Evolutionary conservation across 1,140 invertebrate genomes (phyloP), one percentile per base, ranked within the genome.

Genomic region (Habropoda laboriosa): DNA sequence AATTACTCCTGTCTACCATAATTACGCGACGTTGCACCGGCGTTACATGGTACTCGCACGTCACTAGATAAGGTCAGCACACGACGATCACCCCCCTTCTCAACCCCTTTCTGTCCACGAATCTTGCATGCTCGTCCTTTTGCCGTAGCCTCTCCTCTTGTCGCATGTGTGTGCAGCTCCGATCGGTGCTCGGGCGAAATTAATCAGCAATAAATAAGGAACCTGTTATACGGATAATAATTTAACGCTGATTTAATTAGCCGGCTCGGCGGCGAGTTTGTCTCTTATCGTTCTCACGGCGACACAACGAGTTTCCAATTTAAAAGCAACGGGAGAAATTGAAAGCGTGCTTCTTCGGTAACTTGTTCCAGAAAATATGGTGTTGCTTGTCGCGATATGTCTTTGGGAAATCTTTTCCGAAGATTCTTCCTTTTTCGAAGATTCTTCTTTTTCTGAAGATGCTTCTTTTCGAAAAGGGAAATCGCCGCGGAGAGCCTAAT

Each of bases 1-100:
- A 87, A 87, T 87, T 85, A 87, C 80, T 80, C 64, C 57, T 63
- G 71, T 77, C 79, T 64, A 67, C 71, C 60, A 75, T 84, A 84
- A 85, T 77, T 86, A 86, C 81, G 57, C 76, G 71, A 24, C 79
- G 81, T 81, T 78, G 67, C 67, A 78, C 53, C 79, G 61, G 49
- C 66, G 71, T 80, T 66, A 64, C 47, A 66, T 58, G 67, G 58
- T 75, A 80, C 40, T 77, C 61, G 67, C 57, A 61, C 75, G 68
- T 70, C 40, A 67, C 79, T 85, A 76, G 84, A 86, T 82, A 85
- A 85, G 83, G 64, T 53, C 70, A 55, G 72, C 49, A 85, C 63
- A 40, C 21, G 79, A 27, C 55, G 13, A 27, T 3, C 57, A 10
- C 12, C 2, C 30, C 47, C 55, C 12, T 13, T 24, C 4, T 18